These are phyloP conservation scores for Trileptium ribeirensis DNA, from an alignment of 2,888 invertebrate genomes.

Conservation along the genomic window DNA sequence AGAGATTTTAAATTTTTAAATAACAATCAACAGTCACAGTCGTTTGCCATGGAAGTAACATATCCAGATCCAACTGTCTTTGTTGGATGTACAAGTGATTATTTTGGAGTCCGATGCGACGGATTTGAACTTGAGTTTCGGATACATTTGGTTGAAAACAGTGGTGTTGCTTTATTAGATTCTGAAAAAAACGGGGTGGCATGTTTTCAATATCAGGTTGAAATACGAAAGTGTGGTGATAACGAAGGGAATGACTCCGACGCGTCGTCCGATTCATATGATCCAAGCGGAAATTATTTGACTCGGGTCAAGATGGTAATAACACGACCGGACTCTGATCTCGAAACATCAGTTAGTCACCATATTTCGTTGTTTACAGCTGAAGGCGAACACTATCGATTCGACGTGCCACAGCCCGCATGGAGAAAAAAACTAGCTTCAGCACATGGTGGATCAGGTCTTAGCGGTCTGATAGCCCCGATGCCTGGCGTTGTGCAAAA, in stretches of 20 bases:
- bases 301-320: background rate
- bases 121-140: too few species aligned
- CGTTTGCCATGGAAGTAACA: background rate
- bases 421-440: constrained; percentile 24
- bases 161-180: background rate
- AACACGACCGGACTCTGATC: background rate
- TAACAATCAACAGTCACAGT: background rate
- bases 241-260: background rate
- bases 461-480: constrained; percentile 69
- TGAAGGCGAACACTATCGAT: constrained; percentile 61
- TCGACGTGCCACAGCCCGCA: constrained; percentile 59
- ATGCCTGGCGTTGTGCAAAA: constrained; percentile 94
- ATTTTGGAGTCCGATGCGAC: background rate
- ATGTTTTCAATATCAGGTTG: background rate
- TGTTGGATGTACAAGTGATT: background rate
- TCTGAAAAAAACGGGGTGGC: background rate
- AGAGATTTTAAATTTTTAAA: background rate
- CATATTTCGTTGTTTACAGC: constrained; percentile 21
- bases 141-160: background rate
- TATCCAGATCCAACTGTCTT: background rate
- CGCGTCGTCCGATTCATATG: background rate
- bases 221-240: background rate
- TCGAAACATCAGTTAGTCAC: background rate
- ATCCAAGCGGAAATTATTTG: too few species aligned
- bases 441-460: constrained; percentile 50